These are phyloP conservation scores for Cephalopholis sonnerati DNA, from an alignment of 2,113 vertebrate species.

Conservation along the genomic window DNA sequence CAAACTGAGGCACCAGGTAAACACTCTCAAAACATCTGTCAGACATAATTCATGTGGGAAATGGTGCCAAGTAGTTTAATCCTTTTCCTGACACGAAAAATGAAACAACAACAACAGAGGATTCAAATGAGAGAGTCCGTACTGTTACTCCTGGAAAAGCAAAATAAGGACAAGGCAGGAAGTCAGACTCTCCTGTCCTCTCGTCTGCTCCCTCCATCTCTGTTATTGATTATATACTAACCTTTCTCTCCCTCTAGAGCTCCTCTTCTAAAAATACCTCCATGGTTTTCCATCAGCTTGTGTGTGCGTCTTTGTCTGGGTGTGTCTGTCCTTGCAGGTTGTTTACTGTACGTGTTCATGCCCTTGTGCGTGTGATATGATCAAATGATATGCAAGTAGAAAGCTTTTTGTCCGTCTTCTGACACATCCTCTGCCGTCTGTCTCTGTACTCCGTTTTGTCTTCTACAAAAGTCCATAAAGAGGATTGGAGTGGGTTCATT, in stretches of 20 bases:
- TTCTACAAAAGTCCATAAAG: background rate
- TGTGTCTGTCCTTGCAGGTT: slow-evolving; percentile 44
- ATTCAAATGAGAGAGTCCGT: background rate
- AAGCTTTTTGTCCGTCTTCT: slow-evolving; percentile 1
- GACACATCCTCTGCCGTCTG: slow-evolving; percentile 9
- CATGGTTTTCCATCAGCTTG: slow-evolving; percentile 53
- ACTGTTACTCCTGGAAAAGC: slow-evolving; percentile 11
- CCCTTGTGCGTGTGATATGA: slow-evolving; percentile 10
- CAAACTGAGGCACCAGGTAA: background rate
- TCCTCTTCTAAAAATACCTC: slow-evolving; percentile 77
- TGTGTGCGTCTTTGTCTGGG: slow-evolving; percentile 20
- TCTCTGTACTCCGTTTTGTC: background rate
- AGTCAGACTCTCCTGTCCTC: slow-evolving; percentile 49
- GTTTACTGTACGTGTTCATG: slow-evolving; percentile 10
- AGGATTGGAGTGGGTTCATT: background rate
- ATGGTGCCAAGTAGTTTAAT: background rate
- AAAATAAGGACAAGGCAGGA: slow-evolving; percentile 77
- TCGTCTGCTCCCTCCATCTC: slow-evolving; percentile 55
- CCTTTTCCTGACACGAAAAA: background rate
- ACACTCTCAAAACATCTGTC: background rate
- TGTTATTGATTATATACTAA: slow-evolving; percentile 83
- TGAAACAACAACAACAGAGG: background rate
- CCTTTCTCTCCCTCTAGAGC: slow-evolving; percentile 66
- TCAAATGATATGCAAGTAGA: background rate
- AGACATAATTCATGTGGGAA: background rate